phyloP scores from a whole-genome alignment of 2,797 vertebrate species.

The Thamnophis elegans region DNA sequence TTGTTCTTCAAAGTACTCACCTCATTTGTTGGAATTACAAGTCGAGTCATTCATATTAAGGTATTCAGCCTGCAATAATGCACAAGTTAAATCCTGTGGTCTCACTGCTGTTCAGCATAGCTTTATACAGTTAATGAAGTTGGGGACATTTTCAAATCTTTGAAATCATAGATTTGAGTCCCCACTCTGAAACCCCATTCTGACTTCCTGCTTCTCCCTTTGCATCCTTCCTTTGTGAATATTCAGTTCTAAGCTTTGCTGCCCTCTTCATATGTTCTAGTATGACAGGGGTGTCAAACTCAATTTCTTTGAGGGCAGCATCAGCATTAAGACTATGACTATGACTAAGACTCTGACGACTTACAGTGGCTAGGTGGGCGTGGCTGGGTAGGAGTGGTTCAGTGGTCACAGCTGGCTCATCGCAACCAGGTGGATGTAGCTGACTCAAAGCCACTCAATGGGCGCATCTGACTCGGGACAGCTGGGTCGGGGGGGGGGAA shows the following conservation, averaged over 20 bases:
- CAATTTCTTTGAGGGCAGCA: too few relatives aligned
- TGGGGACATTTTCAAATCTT: background rate
- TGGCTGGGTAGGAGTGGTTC: too few relatives aligned
- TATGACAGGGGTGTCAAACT: background rate
- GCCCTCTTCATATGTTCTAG: background rate
- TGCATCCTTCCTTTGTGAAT: background rate
- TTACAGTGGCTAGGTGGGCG: too few relatives aligned
- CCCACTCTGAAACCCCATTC: background rate
- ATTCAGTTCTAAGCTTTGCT: background rate
- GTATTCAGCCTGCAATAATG: background rate
- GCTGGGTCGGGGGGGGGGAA: too few relatives aligned
- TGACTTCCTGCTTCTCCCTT: background rate
- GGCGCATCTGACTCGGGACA: too few relatives aligned
- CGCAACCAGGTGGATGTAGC: too few relatives aligned
- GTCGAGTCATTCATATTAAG: background rate
- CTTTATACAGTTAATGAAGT: background rate
- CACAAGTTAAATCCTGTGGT: background rate
- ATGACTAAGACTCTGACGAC: too few relatives aligned
- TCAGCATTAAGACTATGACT: too few relatives aligned
- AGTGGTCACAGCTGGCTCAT: too few relatives aligned
- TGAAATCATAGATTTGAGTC: background rate
- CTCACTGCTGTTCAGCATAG: background rate
- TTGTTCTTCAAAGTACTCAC: background rate
- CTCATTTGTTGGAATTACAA: background rate
- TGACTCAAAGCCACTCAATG: too few relatives aligned